Conservation (phyloP, 2,888 invertebrate species). For the Rambutsinella grinnellia region DNA sequence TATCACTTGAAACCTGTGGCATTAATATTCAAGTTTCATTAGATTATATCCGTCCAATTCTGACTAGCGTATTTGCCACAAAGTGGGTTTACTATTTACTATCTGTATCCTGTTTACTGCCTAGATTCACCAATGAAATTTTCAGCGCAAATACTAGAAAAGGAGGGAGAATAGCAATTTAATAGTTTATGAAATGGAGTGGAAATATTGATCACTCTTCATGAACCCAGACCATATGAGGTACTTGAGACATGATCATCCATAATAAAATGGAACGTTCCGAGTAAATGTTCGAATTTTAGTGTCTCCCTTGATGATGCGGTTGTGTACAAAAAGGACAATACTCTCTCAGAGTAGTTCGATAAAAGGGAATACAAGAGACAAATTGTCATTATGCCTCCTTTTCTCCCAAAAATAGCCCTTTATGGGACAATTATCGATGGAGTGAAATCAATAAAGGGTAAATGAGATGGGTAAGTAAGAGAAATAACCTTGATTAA, state of each 20-base stretch:
- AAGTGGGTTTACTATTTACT: too few relatives aligned
- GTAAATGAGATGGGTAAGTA: background rate
- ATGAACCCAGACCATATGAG: background rate
- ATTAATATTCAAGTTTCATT: too few relatives aligned
- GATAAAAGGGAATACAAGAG: background rate
- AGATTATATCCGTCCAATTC: too few relatives aligned
- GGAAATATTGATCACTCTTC: constrained; percentile 36
- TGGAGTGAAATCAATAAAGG: constrained; percentile 18
- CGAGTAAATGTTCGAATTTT: background rate
- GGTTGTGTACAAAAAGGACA: background rate
- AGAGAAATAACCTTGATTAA: too few relatives aligned
- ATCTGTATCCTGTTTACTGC: too few relatives aligned
- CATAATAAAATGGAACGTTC: background rate
- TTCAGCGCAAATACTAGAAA: background rate
- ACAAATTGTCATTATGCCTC: constrained; percentile 26
- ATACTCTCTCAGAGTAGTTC: background rate
- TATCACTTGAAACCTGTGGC: too few relatives aligned
- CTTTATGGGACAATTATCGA: constrained; percentile 36
- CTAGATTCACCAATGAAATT: too few relatives aligned
- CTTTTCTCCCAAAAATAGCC: background rate
- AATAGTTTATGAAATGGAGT: constrained; percentile 44
- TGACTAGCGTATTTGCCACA: too few relatives aligned
- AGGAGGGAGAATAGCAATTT: constrained; percentile 29
- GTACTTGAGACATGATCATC: background rate
- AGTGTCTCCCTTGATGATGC: background rate